phyloP scores from a whole-genome alignment of 2,888 invertebrate genomes.

The Rhopalosiphum nymphaeae region DNA sequence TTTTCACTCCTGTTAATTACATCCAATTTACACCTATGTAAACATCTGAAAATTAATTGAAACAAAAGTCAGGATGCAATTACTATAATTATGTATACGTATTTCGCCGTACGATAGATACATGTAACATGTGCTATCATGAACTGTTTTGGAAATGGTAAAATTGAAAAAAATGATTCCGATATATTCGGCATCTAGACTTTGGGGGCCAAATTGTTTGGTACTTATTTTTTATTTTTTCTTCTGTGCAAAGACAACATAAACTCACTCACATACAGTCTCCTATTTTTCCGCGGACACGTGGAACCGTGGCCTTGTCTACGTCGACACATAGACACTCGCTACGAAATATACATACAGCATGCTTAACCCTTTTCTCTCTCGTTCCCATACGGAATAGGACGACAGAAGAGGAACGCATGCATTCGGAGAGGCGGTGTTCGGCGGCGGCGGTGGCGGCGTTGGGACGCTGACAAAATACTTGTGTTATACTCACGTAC shows the following conservation, averaged over 20 bases:
- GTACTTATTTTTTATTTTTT: not conserved
- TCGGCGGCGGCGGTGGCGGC: conserved; percentile 22
- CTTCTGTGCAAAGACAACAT: not conserved
- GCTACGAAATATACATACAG: not conserved
- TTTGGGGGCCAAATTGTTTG: not conserved
- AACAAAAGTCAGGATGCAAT: not conserved
- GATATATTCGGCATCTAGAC: not conserved
- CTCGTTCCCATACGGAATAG: conserved; percentile 32
- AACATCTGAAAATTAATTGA: not conserved
- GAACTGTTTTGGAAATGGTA: not conserved
- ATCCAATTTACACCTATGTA: not conserved
- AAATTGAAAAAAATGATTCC: not conserved
- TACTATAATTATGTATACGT: not conserved
- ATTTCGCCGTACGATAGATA: not conserved
- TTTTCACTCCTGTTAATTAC: not conserved
- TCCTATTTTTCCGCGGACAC: conserved; percentile 30
- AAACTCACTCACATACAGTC: not conserved
- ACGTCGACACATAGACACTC: not conserved
- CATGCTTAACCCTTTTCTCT: conserved; percentile 38
- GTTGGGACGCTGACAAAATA: conserved; percentile 60
- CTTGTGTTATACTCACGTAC: conserved; percentile 5
- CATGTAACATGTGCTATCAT: too few species aligned
- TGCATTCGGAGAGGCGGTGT: not conserved
- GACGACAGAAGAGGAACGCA: not conserved
- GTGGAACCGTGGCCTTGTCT: conserved; percentile 21